phyloP scores from a whole-genome alignment of 2,113 vertebrate genomes.

The Microtus richardsoni region DNA sequence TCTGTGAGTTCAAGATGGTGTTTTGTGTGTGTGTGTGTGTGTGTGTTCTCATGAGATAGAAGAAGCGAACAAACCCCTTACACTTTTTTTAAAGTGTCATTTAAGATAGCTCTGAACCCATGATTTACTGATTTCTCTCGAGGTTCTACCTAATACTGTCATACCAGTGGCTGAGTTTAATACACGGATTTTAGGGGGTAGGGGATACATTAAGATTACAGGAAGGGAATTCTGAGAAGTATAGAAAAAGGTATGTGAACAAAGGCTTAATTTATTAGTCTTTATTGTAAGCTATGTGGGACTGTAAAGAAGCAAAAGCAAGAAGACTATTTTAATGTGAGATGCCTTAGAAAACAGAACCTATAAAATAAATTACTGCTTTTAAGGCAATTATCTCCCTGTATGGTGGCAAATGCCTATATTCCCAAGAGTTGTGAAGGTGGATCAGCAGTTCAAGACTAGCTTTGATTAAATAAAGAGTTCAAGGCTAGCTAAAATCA shows the following conservation, averaged over 20 bases:
- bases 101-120: neutral
- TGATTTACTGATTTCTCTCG: neutral
- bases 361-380: slow-evolving; percentile 17
- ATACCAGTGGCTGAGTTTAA: neutral
- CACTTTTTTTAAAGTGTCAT: neutral
- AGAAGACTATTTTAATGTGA: neutral
- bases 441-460: neutral
- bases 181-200: neutral
- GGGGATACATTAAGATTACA: neutral
- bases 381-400: neutral
- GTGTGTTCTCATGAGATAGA: neutral
- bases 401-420: neutral
- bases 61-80: neutral
- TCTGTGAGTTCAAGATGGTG: neutral
- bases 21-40: too few relatives aligned
- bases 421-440: neutral
- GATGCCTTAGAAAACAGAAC: neutral
- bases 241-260: neutral
- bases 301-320: neutral
- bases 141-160: neutral
- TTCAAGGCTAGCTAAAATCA: neutral
- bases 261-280: slow-evolving; percentile 18
- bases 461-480: neutral
- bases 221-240: slow-evolving; percentile 8
- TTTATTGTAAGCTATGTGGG: neutral